A percentile compares a stretch with the other conserved stretches of the same genome.
Conservation (phyloP, 2,113 vertebrate species). For the Mesoclemmys tuberculata region DNA sequence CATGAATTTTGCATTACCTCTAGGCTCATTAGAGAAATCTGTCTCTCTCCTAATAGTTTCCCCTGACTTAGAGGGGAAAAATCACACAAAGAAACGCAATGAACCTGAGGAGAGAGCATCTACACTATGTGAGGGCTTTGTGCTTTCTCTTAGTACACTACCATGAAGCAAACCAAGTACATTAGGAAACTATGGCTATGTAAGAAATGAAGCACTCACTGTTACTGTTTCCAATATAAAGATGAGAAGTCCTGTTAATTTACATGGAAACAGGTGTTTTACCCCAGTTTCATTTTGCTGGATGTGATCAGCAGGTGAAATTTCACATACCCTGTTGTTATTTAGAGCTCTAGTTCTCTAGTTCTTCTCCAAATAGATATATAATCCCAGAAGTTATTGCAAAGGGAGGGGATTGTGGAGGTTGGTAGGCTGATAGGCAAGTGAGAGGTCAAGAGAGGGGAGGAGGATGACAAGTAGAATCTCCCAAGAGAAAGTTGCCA, state of each 20-base stretch:
- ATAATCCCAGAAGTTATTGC: neutral
- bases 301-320: neutral
- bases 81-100: constrained; percentile 1
- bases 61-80: constrained; percentile 33
- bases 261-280: neutral
- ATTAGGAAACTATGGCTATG: constrained; percentile 34
- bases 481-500: too few species aligned
- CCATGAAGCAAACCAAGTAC: constrained; percentile 39
- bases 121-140: neutral
- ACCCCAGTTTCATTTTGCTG: neutral
- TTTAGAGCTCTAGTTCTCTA: neutral
- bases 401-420: neutral
- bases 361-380: neutral
- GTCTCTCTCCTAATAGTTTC: constrained; percentile 70
- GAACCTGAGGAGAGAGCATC: constrained; percentile 38
- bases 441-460: neutral
- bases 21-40: constrained; percentile 77
- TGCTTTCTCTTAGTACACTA: constrained; percentile 33
- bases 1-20: constrained; percentile 82
- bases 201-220: constrained; percentile 19
- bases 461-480: too few species aligned
- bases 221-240: neutral
- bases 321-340: neutral
- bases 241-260: neutral
- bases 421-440: neutral